Evolutionary conservation across 2,797 vertebrate genomes (phyloP), one percentile per base, ranked within the genome.

Genomic region (Sebastes nivosus): DNA sequence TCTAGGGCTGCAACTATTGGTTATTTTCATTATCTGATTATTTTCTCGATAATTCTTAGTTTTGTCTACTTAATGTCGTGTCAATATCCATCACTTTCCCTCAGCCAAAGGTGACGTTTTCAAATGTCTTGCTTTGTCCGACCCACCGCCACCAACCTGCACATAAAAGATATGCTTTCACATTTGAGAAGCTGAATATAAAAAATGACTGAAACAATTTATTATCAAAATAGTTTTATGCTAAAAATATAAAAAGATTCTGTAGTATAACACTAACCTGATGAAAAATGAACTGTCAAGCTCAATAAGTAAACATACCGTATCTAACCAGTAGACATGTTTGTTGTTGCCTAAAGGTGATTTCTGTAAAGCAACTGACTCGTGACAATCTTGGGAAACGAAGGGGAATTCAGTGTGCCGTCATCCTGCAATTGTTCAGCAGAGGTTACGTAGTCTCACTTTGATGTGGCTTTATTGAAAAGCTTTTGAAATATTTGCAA

Each of bases 71-170:
- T 57, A 57, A 57, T 57, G 22, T 25, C 10, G 6, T 24, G 54
- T 46, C 42, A 46, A 7, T 46, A 46, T 46, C 42, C 42, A 46
- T 46, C 42, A 46, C 16, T 46, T 8, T 46, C 16, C 42, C 42
- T 18, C 16, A 46, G 42, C 16, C 42, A 46, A 42, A 16, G 38
- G 38, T 42, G 38, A 42, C 38, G 38, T 42, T 13, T 42, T 42
- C 38, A 42, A 42, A 42, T 16, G 38, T 42, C 38, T 42, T 42
- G 38, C 38, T 46, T 46, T 46, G 16, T 46, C 42, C 42, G 16
- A 46, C 16, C 42, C 0, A 46, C 42, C 6, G 1, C 42, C 16
- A 7, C 6, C 16, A 46, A 46, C 42, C 42, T 18, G 42, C 0
- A 18, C 42, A 46, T 46, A 24, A 57, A 57, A 57, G 4, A 55